phyloP scores from a whole-genome alignment of 2,888 invertebrate genomes.

The Steinernema hermaphroditum region DNA sequence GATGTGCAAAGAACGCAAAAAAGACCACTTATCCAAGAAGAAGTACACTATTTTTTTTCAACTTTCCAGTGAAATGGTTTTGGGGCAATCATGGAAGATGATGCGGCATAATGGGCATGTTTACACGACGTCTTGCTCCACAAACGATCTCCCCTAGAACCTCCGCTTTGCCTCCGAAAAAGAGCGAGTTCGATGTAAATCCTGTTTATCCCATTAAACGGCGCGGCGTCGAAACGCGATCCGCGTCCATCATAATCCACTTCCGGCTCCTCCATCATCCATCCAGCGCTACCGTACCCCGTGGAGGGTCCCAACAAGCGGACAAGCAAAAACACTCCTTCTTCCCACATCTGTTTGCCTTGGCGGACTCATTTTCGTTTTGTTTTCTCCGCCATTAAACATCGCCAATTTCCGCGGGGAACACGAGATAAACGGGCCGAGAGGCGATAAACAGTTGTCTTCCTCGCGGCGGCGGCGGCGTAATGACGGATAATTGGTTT shows the following conservation, averaged over 20 bases:
- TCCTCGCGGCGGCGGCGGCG: not conserved
- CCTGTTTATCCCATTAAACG: no score
- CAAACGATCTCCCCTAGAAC: no score
- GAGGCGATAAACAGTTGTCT: constrained; percentile 27
- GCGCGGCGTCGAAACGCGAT: not conserved
- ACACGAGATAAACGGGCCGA: constrained; percentile 18
- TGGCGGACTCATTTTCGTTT: constrained; percentile 19
- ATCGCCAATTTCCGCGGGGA: constrained; percentile 27
- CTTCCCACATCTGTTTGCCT: constrained; percentile 3
- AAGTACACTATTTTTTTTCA: no score
- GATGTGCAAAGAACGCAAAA: no score
- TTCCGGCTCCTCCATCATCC: not conserved
- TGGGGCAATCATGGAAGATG: no score
- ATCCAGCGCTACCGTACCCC: not conserved
- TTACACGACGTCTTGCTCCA: no score
- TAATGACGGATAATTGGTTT: constrained; percentile 30
- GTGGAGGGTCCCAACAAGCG: not conserved
- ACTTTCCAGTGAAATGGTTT: no score
- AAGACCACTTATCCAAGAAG: no score
- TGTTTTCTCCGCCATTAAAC: constrained; percentile 30
- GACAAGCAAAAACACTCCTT: not conserved
- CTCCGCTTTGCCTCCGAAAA: no score
- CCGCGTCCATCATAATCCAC: not conserved
- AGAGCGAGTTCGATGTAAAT: no score
- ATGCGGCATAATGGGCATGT: no score